Evolutionary conservation across 1,140 invertebrate species (phyloP).

Genomic region (Lamellibrachia luymesi): DNA sequence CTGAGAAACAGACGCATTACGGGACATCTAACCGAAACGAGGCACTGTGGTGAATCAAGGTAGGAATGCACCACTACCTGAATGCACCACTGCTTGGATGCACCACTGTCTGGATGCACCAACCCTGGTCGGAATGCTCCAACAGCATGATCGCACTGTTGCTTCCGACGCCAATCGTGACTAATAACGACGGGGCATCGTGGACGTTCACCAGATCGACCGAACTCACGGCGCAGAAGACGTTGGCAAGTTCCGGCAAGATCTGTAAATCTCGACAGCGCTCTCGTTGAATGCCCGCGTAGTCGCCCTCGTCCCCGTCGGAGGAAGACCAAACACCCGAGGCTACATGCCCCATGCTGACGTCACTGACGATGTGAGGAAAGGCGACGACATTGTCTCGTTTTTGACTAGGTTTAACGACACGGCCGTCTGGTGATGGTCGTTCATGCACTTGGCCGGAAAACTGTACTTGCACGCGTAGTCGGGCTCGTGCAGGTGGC

Average conservation of each 20-base stretch:
- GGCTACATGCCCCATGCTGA: not conserved
- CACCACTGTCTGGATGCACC: no score
- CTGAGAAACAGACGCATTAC: not conserved
- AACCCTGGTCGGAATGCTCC: no score
- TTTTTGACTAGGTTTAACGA: constrained; percentile 1
- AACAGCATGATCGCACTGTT: no score
- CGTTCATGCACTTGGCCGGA: not conserved
- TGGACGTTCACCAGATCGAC: not conserved
- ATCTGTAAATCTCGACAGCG: not conserved
- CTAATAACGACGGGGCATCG: not conserved
- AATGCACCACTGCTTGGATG: no score
- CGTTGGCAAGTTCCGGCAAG: not conserved
- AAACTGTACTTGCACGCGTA: not conserved
- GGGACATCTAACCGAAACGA: not conserved
- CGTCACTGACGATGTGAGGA: not conserved
- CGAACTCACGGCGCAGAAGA: not conserved
- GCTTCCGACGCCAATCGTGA: not conserved
- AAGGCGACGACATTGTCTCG: not conserved
- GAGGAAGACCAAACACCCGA: not conserved
- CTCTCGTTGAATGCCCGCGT: not conserved
- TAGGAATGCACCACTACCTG: not conserved
- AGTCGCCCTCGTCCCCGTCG: not conserved
- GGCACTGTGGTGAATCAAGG: not conserved
- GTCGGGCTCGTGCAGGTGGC: not conserved
- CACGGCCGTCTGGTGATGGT: not conserved